phyloP scores from a whole-genome alignment of 2,113 vertebrate genomes.

The Sylvicapra grimmia region DNA sequence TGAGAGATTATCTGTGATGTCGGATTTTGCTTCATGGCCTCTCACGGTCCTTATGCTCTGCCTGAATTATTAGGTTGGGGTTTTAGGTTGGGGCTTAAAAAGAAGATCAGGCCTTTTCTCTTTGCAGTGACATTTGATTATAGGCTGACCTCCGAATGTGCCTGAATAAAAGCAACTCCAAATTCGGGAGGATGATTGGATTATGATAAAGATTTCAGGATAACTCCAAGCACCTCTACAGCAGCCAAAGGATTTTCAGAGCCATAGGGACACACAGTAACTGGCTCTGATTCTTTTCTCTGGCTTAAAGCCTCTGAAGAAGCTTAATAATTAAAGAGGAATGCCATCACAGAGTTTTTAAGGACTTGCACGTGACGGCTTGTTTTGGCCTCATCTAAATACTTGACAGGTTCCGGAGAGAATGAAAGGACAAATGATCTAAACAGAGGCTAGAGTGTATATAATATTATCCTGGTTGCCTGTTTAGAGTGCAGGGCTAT shows the following conservation, averaged over 20 bases:
- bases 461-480: neutral
- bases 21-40: slow-evolving; percentile 32
- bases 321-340: slow-evolving; percentile 78
- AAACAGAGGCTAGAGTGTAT: neutral
- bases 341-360: slow-evolving; percentile 75
- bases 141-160: slow-evolving; percentile 66
- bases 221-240: slow-evolving; percentile 56
- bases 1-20: neutral
- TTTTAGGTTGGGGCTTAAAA: slow-evolving; percentile 53
- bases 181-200: slow-evolving; percentile 65
- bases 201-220: slow-evolving; percentile 78
- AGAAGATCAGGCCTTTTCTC: slow-evolving; percentile 56
- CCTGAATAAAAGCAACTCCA: slow-evolving; percentile 71
- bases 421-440: neutral
- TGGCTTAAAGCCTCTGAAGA: slow-evolving; percentile 74
- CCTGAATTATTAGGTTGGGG: neutral
- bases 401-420: neutral
- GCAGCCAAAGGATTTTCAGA: slow-evolving; percentile 75
- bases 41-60: neutral
- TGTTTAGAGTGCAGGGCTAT: neutral
- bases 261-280: slow-evolving; percentile 73
- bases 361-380: slow-evolving; percentile 56
- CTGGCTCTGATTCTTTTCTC: slow-evolving; percentile 74
- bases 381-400: neutral
- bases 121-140: slow-evolving; percentile 64